Base-by-base conservation (phyloP, 2,113 vertebrate genomes). In the Uria aalge region DNA sequence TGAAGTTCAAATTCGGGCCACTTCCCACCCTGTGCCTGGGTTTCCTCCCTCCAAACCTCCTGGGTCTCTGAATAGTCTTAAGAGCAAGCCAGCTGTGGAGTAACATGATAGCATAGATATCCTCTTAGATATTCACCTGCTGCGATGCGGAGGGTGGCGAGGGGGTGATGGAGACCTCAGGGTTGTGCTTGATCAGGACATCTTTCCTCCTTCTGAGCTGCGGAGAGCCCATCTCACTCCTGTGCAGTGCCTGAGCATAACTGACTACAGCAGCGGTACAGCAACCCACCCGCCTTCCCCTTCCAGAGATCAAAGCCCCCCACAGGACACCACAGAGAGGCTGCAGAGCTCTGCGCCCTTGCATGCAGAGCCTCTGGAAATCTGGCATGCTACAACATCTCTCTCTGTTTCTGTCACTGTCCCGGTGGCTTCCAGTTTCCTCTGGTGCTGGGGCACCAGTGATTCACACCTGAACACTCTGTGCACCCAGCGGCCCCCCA, bases 201-300 rank as follows among this genome's bases (percentile, higher is more conserved):
- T 6, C 6, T 16, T 69, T 64, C 27, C 15, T 75, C 3, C 15
- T 62, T 66, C 60, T 22, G 9, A 56, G 15, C 12, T 68, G 22
- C 2, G 11, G 26, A 47, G 38, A 83, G 4, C 17, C 53, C 2
- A 0, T 67, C 27, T 91, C 0, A 0, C 15, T 85, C 15, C 43
- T 50, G 11, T 47, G 30, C 10, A 17, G 23, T 72, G 27, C 40
- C 14, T 45, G 8, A 73, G 9, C 0, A 2, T 21, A 62, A 22
- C 13, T 71, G 4, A 6, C 26, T 1, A 8, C 29, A 64, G 29
- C 24, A 47, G 12, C 1, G 3, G 10, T 13, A 38, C 12, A n/a
- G 38, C 22, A 87, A 21, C 13, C 3, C 45, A 52, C 9, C 10
- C 0, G 0, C 15, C 27, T 55, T 69, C 17, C 5, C 4, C 6